Base-by-base conservation (phyloP, 35 echinoderm and acorn worm genomes). In the Patiria miniata region DNA sequence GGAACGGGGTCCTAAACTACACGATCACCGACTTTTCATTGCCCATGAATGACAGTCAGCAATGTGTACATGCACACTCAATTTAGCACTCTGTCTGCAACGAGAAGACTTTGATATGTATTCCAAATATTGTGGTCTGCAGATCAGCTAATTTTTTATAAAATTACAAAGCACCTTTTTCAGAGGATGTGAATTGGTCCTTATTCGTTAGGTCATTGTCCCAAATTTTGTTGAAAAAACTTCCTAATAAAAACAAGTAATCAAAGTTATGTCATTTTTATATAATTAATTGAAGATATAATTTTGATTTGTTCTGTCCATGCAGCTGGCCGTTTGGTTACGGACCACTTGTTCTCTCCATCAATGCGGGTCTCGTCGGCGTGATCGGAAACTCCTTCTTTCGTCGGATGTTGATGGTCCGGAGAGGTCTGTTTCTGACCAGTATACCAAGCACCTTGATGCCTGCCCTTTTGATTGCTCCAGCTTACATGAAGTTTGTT, bases 331-430 rank as follows among this genome's bases (percentile, higher is more conserved):
- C 95, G 0, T 88, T 87, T 40, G 39, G 34, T 8, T 30, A 84
- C 17, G 95, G 95, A 19, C 26, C 82, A 8, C 36, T 77, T 3
- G 32, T 80, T 2, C 53, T 97, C 7, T 78, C 95, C 15, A 16
- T 93, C 76, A 93, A 97, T 77, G 78, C 95, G 0, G 78, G 87
- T 15, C 60, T 97, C 2, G 87, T 90, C 2, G 95, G 95, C 0
- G 79, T 97, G 32, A 83, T 97, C 18, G 79, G 77, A 19, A 90
- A 93, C 52, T 97, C 95, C 8, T 97, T 90, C 59, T 90, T 90
- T 36, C 91, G 95, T 19, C 87, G 95, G 22, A 97, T 97, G 95
- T 79, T 93, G 51, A 97, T 81, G 80, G 83, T 97, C 7, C 44
- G 87, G 15, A 80, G 68, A 39, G 87, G 82, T 22, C 50, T 90